Conservation (phyloP, 2,888 invertebrate species). For the Protonemura montana region DNA sequence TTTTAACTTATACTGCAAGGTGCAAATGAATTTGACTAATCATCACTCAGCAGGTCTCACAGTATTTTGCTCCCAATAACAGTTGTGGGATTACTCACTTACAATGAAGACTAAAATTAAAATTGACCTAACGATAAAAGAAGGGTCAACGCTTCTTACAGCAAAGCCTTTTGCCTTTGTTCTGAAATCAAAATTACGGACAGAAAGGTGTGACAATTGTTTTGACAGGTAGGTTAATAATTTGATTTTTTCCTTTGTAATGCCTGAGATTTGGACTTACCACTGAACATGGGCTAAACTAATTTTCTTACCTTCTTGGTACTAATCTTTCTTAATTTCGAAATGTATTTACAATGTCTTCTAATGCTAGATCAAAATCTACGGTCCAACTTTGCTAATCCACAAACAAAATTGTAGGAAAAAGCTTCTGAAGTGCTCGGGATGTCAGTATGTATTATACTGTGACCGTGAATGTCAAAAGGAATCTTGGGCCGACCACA, state of each 20-base stretch:
- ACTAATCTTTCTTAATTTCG: too few relatives aligned
- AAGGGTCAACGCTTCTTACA: conserved; percentile 72
- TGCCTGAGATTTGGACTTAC: too few relatives aligned
- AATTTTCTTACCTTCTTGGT: too few relatives aligned
- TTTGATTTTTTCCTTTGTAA: neutral
- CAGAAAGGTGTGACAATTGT: conserved; percentile 79
- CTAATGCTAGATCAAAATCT: too few relatives aligned
- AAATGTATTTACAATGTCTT: too few relatives aligned
- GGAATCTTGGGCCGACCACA: conserved; percentile 83
- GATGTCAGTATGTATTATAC: conserved; percentile 83
- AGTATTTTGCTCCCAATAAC: neutral
- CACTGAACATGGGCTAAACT: too few relatives aligned
- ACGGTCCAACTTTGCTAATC: neutral
- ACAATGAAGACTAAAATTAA: conserved; percentile 59
- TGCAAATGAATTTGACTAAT: neutral
- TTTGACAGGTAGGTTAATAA: conserved; percentile 69
- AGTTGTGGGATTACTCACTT: neutral
- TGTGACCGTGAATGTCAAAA: conserved; percentile 83
- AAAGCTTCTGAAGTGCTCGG: conserved; percentile 80
- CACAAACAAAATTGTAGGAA: conserved; percentile 63
- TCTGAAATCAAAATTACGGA: conserved; percentile 73
- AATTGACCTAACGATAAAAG: conserved; percentile 62
- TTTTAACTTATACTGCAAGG: neutral
- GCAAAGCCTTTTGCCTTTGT: conserved; percentile 81
- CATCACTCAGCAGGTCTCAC: neutral